Evolutionary conservation across 2,797 vertebrate species (phyloP), one percentile per base, ranked within the genome.

Genomic region (Kryptolebias ocellatus): DNA sequence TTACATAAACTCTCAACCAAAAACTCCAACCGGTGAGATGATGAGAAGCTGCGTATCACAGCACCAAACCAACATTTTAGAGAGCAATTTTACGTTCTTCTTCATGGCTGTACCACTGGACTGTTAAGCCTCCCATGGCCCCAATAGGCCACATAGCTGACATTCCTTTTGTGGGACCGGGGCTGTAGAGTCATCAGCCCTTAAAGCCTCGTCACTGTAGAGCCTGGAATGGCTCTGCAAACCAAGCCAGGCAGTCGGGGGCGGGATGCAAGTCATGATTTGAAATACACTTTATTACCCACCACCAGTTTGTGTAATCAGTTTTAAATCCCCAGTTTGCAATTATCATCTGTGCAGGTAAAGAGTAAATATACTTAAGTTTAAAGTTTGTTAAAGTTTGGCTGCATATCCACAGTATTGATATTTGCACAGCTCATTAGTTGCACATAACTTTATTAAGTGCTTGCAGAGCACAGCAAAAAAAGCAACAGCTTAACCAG

Each of bases 141-240:
- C 82, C 87, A 87, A 85, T 81, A 83, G 87, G 69, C 78, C 83
- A 86, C 88, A 91, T 91, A 84, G 83, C 84, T 91, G 54, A 81
- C 80, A 91, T 91, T 91, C 88, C 87, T 87, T 68, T 28, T 46
- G 66, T 72, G 72, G 86, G 87, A 87, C 85, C 74, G 58, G 80
- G 81, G 84, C 78, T 77, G 78, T 50, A 60, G 74, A 88, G 82
- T 85, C 87, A 81, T 87, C 86, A 72, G 73, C 67, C 63, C 67
- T 81, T 69, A 61, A 77, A 80, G 78, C 58, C 67, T 60, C 58
- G 78, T 85, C 85, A 67, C 73, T 54, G 66, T 17, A n/a, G 44
- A 74, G 74, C 64, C 72, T 42, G 57, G 14, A 60, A 63, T 2
- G 54, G 54, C 60, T 59, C 58, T 17, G 53, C 50, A 63, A 17